Base-by-base conservation (phyloP, 2,888 invertebrate genomes). In the Caenorhabditis imperialis region DNA sequence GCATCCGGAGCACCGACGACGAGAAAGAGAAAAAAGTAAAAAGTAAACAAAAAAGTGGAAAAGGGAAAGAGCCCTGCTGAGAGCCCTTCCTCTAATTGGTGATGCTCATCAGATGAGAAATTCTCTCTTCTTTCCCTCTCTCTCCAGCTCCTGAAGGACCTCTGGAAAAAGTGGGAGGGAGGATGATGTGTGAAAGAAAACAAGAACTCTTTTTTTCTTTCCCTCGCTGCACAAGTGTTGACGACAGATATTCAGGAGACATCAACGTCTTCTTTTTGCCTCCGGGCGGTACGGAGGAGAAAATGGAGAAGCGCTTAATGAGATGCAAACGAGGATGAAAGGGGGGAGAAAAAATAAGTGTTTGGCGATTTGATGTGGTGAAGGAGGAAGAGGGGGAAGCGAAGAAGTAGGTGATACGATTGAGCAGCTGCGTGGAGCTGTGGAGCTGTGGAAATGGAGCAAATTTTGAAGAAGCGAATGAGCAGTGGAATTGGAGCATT, bases 321-420 rank as follows among this genome's bases (percentile, higher is more conserved):
- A 67, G 67, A 67, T 67, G 67, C 67, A 67, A 67, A 67, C 55
- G 65, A 65, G 55, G 65, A 35, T 20, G 22, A 3, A 14, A 14
- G 23, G 22, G 44, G 23, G 44, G 14, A 14, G 14, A 45, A 30
- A 47, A 25, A 37, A 35, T 33, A n/a, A n/a, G n/a, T n/a, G n/a
- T n/a, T n/a, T n/a, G n/a, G n/a, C n/a, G n/a, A n/a, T n/a, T n/a
- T n/a, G n/a, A n/a, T n/a, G n/a, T n/a, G n/a, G n/a, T n/a, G n/a
- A n/a, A n/a, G n/a, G 54, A 47, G 48, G 5, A 35, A 33, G 25
- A 48, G 63, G 50, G 40, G 30, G 40, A 35, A 45, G 63, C 48
- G 45, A 67, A 50, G 35, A 57, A 53, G 33, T n/a, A n/a, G n/a
- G n/a, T n/a, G n/a, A n/a, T n/a, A n/a, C n/a, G n/a, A n/a, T n/a